phyloP scores from a whole-genome alignment of 1,140 invertebrate genomes.

The Macrostomum lignano region DNA sequence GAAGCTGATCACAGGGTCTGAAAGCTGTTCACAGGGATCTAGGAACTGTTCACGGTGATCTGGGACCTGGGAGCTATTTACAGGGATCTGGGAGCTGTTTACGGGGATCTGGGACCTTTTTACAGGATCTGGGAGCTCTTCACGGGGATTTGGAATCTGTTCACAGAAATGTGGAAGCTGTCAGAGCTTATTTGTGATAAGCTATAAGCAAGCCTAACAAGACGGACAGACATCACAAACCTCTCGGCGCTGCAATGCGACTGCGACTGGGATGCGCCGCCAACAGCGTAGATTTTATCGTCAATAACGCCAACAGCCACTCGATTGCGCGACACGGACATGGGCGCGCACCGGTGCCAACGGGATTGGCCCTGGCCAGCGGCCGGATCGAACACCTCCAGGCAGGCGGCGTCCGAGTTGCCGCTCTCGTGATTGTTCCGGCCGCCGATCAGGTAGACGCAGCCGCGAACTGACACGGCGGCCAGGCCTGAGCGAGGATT shows the following conservation, averaged over 20 bases:
- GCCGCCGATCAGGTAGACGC: constrained; percentile 64
- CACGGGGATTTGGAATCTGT: not conserved
- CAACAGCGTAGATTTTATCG: constrained; percentile 56
- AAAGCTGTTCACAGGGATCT: too few species aligned
- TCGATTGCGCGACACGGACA: constrained; percentile 51
- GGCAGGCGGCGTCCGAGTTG: constrained; percentile 41
- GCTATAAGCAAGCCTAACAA: not conserved
- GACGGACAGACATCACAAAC: not conserved
- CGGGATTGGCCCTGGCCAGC: too few species aligned
- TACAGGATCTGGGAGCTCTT: too few species aligned
- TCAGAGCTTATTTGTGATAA: not conserved
- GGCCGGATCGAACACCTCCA: constrained; percentile 47
- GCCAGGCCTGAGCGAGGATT: constrained; percentile 52
- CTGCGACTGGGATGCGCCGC: constrained; percentile 37
- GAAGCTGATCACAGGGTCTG: too few species aligned
- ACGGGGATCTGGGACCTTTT: too few species aligned
- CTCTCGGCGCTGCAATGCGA: not conserved
- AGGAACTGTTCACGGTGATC: too few species aligned
- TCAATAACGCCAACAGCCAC: constrained; percentile 70
- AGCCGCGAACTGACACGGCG: constrained; percentile 32
- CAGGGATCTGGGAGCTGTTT: too few species aligned
- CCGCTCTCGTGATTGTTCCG: constrained; percentile 50
- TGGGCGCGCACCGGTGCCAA: constrained; percentile 30
- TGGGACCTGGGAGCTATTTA: too few species aligned
- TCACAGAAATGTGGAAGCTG: not conserved